Base-by-base conservation (phyloP, 2,113 vertebrate species). In the Hoplias malabaricus region DNA sequence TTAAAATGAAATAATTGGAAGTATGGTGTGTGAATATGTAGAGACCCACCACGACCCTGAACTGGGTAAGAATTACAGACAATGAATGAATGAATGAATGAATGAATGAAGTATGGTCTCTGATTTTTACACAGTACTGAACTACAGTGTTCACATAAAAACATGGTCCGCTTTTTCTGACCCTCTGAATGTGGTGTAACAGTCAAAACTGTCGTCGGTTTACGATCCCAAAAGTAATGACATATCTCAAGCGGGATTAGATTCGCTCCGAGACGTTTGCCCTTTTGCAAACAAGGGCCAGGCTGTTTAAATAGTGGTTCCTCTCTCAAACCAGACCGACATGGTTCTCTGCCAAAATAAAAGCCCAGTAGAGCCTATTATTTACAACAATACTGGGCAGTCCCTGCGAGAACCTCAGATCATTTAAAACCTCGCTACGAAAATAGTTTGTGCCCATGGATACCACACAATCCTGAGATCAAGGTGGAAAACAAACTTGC, bases 291-390 rank as follows among this genome's bases (percentile, higher is more conserved):
- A 54, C 27, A 23, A 40, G 23, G 29, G 40, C 66, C 16, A 31
- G 16, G 36, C 2, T 31, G 2, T 67, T 69, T 50, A 33, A 40
- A 67, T 43, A 54, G 74, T 43, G 34, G 34, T 76, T 29, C 29
- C 36, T 10, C 48, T 5, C 3, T 56, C 63, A 57, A 76, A 65
- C 27, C 69, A 79, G 43, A 63, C 61, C 38, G 43, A 69, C 42
- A 78, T 40, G 36, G 50, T 19, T 43, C 40, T 11, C 34, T 29
- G 42, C 71, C 63, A 74, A 71, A 38, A 50, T 65, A 72, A 69
- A 53, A n/a, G 14, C 78, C 8, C 12, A 66, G 42, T 21, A 16
- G 4, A 27, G 9, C 8, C 66, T 33, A 50, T 62, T 62, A 62
- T 80, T 75, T 80, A 61, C 63, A 2, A 29, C 36, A 80, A 36